Evolutionary conservation across 2,888 invertebrate genomes (phyloP).

Genomic region (Willowsia nigromaculata): DNA sequence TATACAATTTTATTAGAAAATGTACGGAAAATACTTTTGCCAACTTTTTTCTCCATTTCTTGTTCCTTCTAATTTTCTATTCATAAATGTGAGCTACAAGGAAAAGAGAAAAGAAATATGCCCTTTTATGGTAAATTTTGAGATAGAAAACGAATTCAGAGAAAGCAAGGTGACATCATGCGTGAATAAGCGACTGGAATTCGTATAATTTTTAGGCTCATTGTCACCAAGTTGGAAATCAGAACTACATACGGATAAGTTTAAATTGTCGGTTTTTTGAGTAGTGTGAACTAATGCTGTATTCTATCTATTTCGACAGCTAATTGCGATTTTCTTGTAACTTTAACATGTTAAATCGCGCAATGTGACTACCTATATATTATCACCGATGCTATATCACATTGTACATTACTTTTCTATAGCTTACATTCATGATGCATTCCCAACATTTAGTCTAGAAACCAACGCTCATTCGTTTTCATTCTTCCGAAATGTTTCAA

Average conservation of each 20-base stretch:
- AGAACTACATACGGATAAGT: too few relatives aligned
- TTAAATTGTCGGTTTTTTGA: too few relatives aligned
- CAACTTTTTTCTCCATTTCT: constrained; percentile 23
- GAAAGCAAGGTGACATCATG: not conserved
- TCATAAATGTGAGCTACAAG: constrained; percentile 18
- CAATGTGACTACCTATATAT: too few relatives aligned
- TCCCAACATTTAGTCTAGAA: too few relatives aligned
- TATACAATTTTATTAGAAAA: not conserved
- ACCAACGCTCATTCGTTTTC: too few relatives aligned
- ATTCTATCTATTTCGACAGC: not conserved
- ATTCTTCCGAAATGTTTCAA: too few relatives aligned
- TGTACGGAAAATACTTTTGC: constrained; percentile 1
- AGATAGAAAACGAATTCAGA: not conserved
- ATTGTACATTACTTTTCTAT: too few relatives aligned
- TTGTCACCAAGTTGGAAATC: not conserved
- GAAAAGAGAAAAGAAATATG: not conserved
- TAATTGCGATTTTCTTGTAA: too few relatives aligned
- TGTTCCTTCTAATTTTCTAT: constrained; percentile 14
- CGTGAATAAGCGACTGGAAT: not conserved
- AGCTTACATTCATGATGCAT: too few relatives aligned
- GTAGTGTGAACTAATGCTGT: not conserved
- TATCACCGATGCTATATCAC: too few relatives aligned
- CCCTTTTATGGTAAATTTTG: not conserved
- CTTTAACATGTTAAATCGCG: too few relatives aligned
- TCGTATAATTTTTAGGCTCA: constrained; percentile 1